phyloP scores from a whole-genome alignment of 2,888 invertebrate species.

The Nowickia ferox region DNA sequence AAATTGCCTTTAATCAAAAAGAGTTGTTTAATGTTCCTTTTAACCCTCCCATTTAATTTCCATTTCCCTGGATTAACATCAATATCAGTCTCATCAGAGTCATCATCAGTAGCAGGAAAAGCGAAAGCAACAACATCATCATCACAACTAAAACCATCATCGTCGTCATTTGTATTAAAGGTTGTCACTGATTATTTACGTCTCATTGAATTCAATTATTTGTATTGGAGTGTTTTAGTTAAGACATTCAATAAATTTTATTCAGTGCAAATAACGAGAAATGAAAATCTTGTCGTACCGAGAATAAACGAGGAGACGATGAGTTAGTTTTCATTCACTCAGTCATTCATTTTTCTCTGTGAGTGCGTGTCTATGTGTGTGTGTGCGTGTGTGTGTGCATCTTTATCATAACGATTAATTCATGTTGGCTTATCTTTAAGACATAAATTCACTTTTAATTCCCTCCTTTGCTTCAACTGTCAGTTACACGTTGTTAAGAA shows the following conservation, averaged over 20 bases:
- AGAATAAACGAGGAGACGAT: background rate
- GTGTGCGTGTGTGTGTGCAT: conserved; percentile 29
- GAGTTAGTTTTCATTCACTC: conserved; percentile 25
- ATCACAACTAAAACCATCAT: conserved; percentile 25
- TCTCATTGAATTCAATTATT: conserved; percentile 74
- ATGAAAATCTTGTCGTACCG: conserved; percentile 10
- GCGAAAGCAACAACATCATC: conserved; percentile 16
- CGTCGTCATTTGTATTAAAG: conserved; percentile 58
- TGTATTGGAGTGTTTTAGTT: conserved; percentile 67
- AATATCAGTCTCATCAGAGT: conserved; percentile 37
- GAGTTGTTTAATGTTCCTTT: conserved; percentile 47
- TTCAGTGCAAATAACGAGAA: conserved; percentile 39
- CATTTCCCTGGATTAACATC: conserved; percentile 54
- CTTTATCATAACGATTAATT: conserved; percentile 65
- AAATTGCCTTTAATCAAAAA: conserved; percentile 38
- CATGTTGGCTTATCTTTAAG: conserved; percentile 65
- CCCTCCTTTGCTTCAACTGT: conserved; percentile 62
- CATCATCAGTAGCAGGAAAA: conserved; percentile 14
- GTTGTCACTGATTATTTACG: conserved; percentile 71
- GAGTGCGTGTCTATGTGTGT: background rate
- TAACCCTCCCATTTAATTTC: conserved; percentile 46
- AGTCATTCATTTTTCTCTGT: background rate
- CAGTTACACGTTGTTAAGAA: conserved; percentile 60
- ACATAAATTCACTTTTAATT: conserved; percentile 69
- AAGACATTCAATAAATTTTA: conserved; percentile 70